These are phyloP conservation scores for Myanophis thanlyinensis DNA, from an alignment of 2,113 vertebrate species.

Conservation along the genomic window DNA sequence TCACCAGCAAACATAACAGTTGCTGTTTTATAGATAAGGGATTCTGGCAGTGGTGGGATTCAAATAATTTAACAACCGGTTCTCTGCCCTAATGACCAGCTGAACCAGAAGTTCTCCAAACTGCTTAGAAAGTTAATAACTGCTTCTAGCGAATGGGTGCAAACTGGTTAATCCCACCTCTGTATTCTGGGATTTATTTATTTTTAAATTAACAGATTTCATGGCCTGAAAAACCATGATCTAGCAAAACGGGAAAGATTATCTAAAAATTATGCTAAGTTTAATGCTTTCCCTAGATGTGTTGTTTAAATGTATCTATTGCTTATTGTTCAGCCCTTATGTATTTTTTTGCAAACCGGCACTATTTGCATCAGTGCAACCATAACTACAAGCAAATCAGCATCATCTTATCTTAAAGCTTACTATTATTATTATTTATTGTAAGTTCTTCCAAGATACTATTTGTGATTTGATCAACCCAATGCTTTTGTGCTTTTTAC, in stretches of 20 bases:
- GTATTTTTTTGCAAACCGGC: neutral
- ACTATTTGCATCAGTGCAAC: neutral
- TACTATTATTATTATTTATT: neutral
- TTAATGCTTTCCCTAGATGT: neutral
- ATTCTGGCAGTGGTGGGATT: too few relatives aligned
- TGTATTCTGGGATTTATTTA: too few relatives aligned
- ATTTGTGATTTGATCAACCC: neutral
- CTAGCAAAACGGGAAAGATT: neutral
- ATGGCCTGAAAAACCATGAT: neutral
- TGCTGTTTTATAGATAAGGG: neutral
- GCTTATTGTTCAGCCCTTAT: neutral
- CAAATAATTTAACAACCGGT: too few relatives aligned
- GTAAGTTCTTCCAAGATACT: neutral
- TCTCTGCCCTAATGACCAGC: too few relatives aligned
- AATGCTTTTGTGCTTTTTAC: neutral
- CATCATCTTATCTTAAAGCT: neutral
- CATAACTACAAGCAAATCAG: neutral
- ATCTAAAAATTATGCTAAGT: neutral
- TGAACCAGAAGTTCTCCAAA: too few relatives aligned
- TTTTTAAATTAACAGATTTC: neutral
- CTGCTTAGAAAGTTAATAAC: too few relatives aligned
- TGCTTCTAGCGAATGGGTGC: too few relatives aligned
- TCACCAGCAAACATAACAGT: neutral
- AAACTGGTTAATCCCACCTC: too few relatives aligned
- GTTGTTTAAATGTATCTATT: neutral